Percentiles rank a stretch among this genome's conserved stretches.
phyloP scores from a whole-genome alignment of 2,113 vertebrate species.

The Narcine bancroftii region DNA sequence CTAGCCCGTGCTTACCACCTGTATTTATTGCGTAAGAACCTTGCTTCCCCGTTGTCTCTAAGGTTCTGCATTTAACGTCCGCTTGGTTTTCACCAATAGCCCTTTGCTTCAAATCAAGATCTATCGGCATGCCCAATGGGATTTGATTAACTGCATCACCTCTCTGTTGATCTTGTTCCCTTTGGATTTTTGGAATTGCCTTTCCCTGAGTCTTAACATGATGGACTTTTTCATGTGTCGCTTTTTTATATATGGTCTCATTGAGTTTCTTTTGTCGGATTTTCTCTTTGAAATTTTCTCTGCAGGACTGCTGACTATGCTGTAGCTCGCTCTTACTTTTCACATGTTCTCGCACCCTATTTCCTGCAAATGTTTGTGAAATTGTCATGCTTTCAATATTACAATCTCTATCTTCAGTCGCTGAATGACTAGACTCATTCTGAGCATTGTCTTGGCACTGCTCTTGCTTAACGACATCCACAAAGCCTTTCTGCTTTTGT shows the following conservation, averaged over 20 bases:
- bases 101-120: constrained; percentile 44
- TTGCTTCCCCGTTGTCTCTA: constrained; percentile 42
- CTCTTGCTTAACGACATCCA: background rate
- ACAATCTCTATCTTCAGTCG: background rate
- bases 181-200: constrained; percentile 41
- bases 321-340: background rate
- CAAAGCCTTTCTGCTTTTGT: background rate
- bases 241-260: background rate
- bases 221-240: background rate
- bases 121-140: constrained; percentile 39
- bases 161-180: constrained; percentile 41
- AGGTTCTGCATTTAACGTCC: constrained; percentile 41
- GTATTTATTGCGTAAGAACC: background rate
- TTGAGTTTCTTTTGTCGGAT: background rate
- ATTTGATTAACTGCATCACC: constrained; percentile 42
- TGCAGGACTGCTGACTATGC: background rate
- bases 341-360: background rate
- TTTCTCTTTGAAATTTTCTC: background rate
- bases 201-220: constrained; percentile 39
- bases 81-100: constrained; percentile 40
- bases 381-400: background rate
- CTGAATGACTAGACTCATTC: background rate
- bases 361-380: background rate
- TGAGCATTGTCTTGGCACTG: background rate
- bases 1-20: constrained; percentile 40